These are phyloP conservation scores for Rugalucina vietnamica DNA, from an alignment of 2,888 invertebrate genomes.

Conservation along the genomic window DNA sequence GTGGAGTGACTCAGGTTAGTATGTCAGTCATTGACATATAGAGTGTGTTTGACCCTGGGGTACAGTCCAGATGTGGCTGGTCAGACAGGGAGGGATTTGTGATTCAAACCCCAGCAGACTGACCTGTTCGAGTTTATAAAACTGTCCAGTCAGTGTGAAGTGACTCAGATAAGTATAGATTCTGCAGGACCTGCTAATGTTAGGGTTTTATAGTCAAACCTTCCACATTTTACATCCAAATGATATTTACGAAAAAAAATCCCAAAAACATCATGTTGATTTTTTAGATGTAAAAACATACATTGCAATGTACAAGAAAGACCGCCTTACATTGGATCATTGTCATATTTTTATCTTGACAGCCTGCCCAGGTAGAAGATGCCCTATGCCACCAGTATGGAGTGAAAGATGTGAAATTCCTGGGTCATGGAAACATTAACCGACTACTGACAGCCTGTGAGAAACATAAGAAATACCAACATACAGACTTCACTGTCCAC, in stretches of 20 bases:
- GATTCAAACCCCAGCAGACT: conserved; percentile 66
- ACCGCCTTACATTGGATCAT: no score
- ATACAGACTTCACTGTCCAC: conserved; percentile 67
- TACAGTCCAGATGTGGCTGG: conserved; percentile 65
- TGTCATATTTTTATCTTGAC: no score
- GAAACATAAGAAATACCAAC: conserved; percentile 68
- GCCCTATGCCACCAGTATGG: conserved; percentile 79
- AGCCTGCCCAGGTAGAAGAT: conserved; percentile 72
- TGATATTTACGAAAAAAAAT: no score
- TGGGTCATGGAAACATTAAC: conserved; percentile 77
- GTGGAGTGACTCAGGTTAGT: conserved; percentile 67
- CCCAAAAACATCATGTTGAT: no score
- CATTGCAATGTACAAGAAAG: no score
- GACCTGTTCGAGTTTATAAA: conserved; percentile 74
- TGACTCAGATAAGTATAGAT: conserved; percentile 67
- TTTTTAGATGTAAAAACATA: no score
- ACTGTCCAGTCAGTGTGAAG: conserved; percentile 71
- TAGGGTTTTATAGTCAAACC: no score
- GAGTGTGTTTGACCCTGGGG: conserved; percentile 68
- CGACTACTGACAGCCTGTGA: conserved; percentile 67
- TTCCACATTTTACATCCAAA: no score
- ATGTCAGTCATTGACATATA: no score
- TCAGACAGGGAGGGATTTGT: conserved; percentile 47
- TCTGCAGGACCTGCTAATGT: no score
- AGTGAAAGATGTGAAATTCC: conserved; percentile 74